Evolutionary conservation across 2,113 vertebrate species (phyloP), one percentile per base, ranked within the genome.

Genomic region (Prunella himalayana): DNA sequence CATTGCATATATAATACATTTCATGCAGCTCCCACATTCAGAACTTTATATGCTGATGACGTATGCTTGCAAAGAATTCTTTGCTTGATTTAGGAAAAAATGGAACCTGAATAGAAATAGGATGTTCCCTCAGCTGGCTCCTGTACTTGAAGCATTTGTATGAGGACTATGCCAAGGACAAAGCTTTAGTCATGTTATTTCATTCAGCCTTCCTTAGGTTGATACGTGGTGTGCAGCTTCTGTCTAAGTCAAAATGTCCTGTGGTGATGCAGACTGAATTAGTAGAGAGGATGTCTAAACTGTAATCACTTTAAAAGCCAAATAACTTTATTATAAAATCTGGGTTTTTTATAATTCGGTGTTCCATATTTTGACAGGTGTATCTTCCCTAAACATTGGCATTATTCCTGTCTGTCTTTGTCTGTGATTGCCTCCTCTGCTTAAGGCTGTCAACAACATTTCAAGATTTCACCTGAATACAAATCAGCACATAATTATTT

Each of bases 261-360:
- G 42, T 79, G 72, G 44, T 92, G 59, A 87, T 64, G 50, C 17
- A 90, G 63, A 70, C 10, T 77, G 70, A 94, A 82, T 91, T 95
- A 91, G n/a, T 33, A 85, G 69, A 87, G 77, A 75, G 31, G 17
- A 69, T 82, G 45, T 54, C 66, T 68, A 77, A 92, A 76, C n/a
- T 41, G 17, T 65, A 90, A 82, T 91, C 3, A 9, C 75, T 85
- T 81, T 85, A 84, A 87, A 92, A 92, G 59, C 35, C 59, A 78
- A 61, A 82, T 65, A 83, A 81, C 53, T 91, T 95, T 68, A 82
- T 88, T 92, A 89, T 76, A 16, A 85, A 89, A 89, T 85, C n/a
- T 51, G 4, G 4, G 7, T 4, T 83, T 77, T 75, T 80, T 95
- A 31, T 90, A 82, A 77, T 91, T 77, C 4, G 0, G 5, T 60